Evolutionary conservation across 2,113 vertebrate genomes (phyloP).

Genomic region (Gavialis gangeticus): DNA sequence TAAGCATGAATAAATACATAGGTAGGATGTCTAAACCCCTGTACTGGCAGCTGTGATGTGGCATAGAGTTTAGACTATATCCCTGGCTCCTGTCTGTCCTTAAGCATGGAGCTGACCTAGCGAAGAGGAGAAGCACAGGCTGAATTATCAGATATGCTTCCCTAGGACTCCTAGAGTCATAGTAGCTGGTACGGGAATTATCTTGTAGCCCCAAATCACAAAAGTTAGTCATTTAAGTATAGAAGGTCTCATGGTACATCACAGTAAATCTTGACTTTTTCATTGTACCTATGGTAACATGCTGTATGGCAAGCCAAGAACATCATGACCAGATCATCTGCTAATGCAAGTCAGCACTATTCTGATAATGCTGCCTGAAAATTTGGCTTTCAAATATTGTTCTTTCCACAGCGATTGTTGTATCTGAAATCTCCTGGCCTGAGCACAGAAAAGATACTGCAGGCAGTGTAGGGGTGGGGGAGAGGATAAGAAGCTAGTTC

Average conservation of each 20-base stretch:
- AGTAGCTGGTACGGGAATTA: neutral
- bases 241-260: neutral
- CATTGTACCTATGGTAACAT: neutral
- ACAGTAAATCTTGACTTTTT: neutral
- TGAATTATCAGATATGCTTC: neutral
- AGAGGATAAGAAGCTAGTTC: neutral
- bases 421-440: neutral
- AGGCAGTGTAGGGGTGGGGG: rapidly evolving
- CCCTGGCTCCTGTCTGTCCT: neutral
- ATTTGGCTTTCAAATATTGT: neutral
- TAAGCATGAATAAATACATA: neutral
- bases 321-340: neutral
- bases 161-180: neutral
- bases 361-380: neutral
- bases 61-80: neutral
- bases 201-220: neutral
- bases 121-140: neutral
- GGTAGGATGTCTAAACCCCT: neutral
- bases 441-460: neutral
- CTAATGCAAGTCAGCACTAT: neutral
- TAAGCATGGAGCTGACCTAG: neutral
- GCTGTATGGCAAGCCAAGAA: neutral
- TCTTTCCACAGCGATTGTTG: rapidly evolving
- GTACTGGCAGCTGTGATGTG: neutral
- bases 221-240: neutral